These are phyloP conservation scores for Enteromius radiatus DNA, from an alignment of 2,797 vertebrate genomes.

Conservation along the genomic window DNA sequence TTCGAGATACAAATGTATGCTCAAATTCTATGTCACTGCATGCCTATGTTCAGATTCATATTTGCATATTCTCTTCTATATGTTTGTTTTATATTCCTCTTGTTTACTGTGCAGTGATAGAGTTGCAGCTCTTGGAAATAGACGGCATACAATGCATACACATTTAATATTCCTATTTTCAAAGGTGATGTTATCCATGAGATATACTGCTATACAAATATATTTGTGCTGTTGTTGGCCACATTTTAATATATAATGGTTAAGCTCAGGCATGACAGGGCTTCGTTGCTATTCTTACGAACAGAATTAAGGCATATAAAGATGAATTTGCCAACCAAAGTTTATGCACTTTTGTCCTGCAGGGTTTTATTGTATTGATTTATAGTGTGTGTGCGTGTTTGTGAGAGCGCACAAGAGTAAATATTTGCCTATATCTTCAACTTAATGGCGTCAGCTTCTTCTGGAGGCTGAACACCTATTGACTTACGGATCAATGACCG, in stretches of 20 bases:
- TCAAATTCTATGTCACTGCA: not conserved
- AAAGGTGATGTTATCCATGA: not conserved
- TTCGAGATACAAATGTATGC: not conserved
- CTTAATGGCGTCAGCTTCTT: conserved; percentile 5
- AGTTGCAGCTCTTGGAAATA: not conserved
- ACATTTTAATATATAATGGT: not conserved
- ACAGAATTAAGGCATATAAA: conserved; percentile 1
- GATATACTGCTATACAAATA: not conserved
- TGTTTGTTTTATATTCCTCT: not conserved
- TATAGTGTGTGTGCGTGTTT: not conserved
- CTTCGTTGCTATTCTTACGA: not conserved
- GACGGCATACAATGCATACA: not conserved
- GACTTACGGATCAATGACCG: not conserved
- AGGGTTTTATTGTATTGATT: conserved; percentile 13
- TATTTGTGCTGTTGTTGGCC: not conserved
- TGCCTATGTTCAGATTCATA: not conserved
- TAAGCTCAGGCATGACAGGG: not conserved
- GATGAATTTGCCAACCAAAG: conserved; percentile 10
- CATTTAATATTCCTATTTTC: not conserved
- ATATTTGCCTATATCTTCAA: conserved; percentile 34
- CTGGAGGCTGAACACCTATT: not conserved
- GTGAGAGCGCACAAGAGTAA: conserved; percentile 17
- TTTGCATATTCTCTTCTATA: not conserved
- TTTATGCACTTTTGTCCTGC: conserved; percentile 2
- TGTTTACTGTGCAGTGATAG: not conserved